Percentiles rank a stretch among this genome's conserved stretches.
These are phyloP conservation scores for Mnemiopsis leidyi DNA, from an alignment of 37 sponge, comb jelly and placozoan species.

Conservation along the genomic window DNA sequence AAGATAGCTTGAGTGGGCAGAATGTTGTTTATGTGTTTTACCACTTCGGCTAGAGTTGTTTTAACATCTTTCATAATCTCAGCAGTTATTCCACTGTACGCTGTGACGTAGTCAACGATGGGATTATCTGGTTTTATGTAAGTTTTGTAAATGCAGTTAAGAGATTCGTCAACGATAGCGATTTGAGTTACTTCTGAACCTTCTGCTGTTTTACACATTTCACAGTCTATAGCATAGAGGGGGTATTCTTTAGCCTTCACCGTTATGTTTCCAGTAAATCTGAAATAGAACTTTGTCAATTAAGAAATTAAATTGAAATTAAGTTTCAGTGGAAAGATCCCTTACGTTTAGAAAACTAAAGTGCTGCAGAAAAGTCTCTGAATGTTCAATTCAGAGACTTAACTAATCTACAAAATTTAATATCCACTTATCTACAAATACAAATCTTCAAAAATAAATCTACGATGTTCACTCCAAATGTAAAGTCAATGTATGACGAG, in stretches of 20 bases:
- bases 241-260: neutral
- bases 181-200: constrained; percentile 79
- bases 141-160: constrained; percentile 80
- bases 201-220: constrained; percentile 69
- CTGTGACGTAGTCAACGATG: constrained; percentile 81
- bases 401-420: too few relatives aligned
- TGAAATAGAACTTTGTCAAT: too few relatives aligned
- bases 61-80: constrained; percentile 75
- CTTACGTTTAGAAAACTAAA: too few relatives aligned
- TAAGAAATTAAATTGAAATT: too few relatives aligned
- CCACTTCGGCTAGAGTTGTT: constrained; percentile 78
- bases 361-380: too few relatives aligned
- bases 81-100: constrained; percentile 88
- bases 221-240: constrained; percentile 57
- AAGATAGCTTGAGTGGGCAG: constrained; percentile 79
- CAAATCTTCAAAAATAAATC: too few relatives aligned
- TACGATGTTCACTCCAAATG: too few relatives aligned
- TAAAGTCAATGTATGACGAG: too few relatives aligned
- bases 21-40: constrained; percentile 69
- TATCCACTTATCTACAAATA: too few relatives aligned
- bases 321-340: too few relatives aligned
- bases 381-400: too few relatives aligned
- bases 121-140: constrained; percentile 78
- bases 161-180: constrained; percentile 80
- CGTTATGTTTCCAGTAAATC: constrained; percentile 45